A percentile compares a stretch with the other conserved stretches of the same genome.
Conservation (phyloP, 2,113 vertebrate genomes). For the Macquaria australasica region DNA sequence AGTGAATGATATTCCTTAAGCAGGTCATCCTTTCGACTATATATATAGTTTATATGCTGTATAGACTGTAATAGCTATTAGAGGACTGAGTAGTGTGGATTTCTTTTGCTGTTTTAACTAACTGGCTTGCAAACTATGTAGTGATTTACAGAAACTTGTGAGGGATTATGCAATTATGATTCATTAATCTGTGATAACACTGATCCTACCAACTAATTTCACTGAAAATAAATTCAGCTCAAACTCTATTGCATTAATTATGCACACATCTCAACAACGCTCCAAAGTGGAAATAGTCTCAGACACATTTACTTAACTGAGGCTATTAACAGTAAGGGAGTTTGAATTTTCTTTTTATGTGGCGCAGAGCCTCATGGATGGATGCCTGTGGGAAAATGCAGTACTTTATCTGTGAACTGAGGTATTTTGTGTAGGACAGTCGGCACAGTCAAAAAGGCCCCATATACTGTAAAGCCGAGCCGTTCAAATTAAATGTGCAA, state of each 20-base stretch:
- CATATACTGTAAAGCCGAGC: not conserved
- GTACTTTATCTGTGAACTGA: not conserved
- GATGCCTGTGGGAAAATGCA: not conserved
- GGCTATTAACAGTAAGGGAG: not conserved
- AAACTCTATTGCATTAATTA: not conserved
- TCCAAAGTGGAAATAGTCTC: not conserved
- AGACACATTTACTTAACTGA: not conserved
- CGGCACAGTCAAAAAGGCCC: too few species aligned
- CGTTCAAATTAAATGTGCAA: not conserved
- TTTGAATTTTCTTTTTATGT: not conserved
- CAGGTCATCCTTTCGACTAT: not conserved
- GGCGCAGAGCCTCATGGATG: not conserved
- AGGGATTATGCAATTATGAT: not conserved
- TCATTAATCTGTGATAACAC: not conserved
- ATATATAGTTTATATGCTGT: too few species aligned
- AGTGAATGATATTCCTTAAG: not conserved
- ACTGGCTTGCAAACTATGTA: not conserved
- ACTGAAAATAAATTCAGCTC: not conserved
- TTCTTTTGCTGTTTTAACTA: not conserved
- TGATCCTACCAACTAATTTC: not conserved
- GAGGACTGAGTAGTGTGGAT: not conserved
- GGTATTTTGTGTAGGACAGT: not conserved
- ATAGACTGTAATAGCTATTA: not conserved
- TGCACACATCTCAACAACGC: not conserved
- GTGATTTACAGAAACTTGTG: not conserved